Evolutionary conservation across 2,797 vertebrate species (phyloP), one percentile per base, ranked within the genome.

Genomic region (Pipistrellus pygmaeus): DNA sequence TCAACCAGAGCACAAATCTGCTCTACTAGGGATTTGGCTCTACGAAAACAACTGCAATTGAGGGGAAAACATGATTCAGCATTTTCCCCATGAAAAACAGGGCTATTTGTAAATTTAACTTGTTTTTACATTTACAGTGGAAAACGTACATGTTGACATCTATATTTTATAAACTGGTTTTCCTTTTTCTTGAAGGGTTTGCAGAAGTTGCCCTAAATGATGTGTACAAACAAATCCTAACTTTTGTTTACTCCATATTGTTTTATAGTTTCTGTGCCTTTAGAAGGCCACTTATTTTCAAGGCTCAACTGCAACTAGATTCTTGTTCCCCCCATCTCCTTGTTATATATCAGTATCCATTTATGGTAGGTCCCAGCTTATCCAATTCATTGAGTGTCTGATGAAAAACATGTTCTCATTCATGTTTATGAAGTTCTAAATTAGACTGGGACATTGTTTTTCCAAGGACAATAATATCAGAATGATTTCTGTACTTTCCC

Each of bases 401-500:
- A 76, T 73, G 30, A 92, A 77, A n/a, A 89, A 75, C 2, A n/a
- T 68, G 15, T 38, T 11, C 53, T 91, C 84, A 82, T 48, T 82
- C 60, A 85, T 93, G 94, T 82, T 81, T 95, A 44, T 85, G 51
- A 72, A 89, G 14, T 1, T 66, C 68, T 84, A 71, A 30, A 0
- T 55, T 85, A 85, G 13, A 73, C 13, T 12, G 13, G 21, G 14
- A 68, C 21, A 55, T 41, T 78, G 35, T 71, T 88, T 95, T 91
- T 87, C 38, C 14, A 93, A 57, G 9, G 92, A 9, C 17, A 93
- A 38, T 46, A 88, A 27, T 88, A 92, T 53, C 51, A 92, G 41
- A 91, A 95, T 83, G 69, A 64, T 92, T 97, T 90, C 23, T 69
- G 71, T 94, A 80, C 66, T 87, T 85, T 69, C 64, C 62, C 18